Conservation (phyloP, 2,113 vertebrate species). For the Sinocyclocheilus anshuiensis region DNA sequence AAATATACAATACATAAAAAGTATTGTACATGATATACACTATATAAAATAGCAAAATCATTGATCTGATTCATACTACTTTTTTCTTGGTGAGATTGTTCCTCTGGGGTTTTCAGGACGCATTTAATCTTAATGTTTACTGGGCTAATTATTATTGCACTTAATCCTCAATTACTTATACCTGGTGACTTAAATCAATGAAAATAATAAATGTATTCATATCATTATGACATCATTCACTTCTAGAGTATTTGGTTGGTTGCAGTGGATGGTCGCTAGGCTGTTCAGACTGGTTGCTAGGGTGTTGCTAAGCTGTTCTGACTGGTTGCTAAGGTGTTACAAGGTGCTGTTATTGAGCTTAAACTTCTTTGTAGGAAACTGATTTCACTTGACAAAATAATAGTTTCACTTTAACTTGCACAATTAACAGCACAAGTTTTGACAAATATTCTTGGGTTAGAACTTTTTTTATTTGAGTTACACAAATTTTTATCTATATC, state of each 20-base stretch:
- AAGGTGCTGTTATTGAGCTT: too few species aligned
- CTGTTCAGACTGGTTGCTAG: neutral
- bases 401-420: too few species aligned
- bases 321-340: neutral
- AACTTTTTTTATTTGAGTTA: too few species aligned
- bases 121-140: neutral
- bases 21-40: neutral
- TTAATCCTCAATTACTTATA: neutral
- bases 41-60: neutral
- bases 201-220: neutral
- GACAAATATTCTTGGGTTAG: too few species aligned
- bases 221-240: neutral
- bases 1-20: slow-evolving; percentile 14
- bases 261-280: too few species aligned
- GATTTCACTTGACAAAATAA: too few species aligned
- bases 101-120: neutral
- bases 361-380: too few species aligned
- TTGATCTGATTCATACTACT: neutral
- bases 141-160: neutral
- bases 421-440: too few species aligned
- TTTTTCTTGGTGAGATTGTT: neutral
- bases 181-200: neutral
- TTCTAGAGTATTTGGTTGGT: neutral
- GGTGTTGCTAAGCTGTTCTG: neutral
- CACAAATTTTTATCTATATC: too few species aligned